These are phyloP conservation scores for Limnephilus marmoratus DNA, from an alignment of 2,888 invertebrate species.

Conservation along the genomic window DNA sequence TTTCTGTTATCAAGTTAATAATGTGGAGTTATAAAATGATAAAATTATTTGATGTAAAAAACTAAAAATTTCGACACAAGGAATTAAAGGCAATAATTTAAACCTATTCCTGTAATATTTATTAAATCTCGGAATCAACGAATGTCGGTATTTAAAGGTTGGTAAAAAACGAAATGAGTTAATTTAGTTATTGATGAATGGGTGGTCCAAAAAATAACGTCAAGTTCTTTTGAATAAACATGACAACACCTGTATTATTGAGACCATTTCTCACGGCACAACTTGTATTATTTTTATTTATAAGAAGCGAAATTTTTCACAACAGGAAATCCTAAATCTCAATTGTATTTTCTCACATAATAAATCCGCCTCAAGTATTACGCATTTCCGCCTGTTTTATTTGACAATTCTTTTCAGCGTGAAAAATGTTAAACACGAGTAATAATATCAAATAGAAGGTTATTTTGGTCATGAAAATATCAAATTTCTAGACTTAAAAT, in stretches of 20 bases:
- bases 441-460: neutral
- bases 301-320: constrained; percentile 32
- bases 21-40: no score
- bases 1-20: no score
- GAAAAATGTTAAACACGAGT: neutral
- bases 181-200: neutral
- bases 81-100: no score
- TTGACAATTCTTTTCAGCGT: constrained; percentile 29
- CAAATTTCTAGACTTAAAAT: neutral
- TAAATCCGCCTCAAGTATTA: constrained; percentile 42
- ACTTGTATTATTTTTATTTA: constrained; percentile 40
- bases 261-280: neutral
- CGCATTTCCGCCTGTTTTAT: constrained; percentile 48
- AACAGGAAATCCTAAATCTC: constrained; percentile 52
- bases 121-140: neutral
- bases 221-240: constrained; percentile 27
- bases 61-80: no score
- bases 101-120: neutral
- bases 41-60: no score
- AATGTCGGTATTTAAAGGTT: neutral
- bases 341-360: constrained; percentile 50
- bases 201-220: neutral
- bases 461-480: neutral
- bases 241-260: constrained; percentile 29
- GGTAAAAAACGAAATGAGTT: neutral